Base-by-base conservation (phyloP, 2,797 vertebrate species). In the Aplochiton taeniatus region DNA sequence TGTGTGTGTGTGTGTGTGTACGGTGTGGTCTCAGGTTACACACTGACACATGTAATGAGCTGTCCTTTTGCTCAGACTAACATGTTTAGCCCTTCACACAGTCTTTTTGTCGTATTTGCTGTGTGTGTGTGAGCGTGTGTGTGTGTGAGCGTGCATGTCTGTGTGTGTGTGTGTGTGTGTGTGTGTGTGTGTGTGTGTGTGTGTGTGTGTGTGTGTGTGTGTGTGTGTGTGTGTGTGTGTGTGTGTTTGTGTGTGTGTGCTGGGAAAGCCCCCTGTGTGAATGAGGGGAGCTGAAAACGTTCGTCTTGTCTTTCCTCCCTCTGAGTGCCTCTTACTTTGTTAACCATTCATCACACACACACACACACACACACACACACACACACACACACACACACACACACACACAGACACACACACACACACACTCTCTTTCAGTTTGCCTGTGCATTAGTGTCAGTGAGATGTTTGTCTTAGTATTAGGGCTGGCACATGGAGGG, bases 281-380 rank as follows among this genome's bases (percentile, higher is more conserved):
- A 12, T 8, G 10, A 17, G 58, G 18, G 18, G 46, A 12, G 19
- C 20, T 48, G 58, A 46, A 61, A 49, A 61, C 58, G 48, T 46
- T 48, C 58, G 18, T 60, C 45, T 43, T 57, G 46, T 61, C 58
- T 61, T 49, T 61, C 46, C 19, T 61, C 45, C 45, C 46, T 49
- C 18, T 20, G 58, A 49, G 58, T 61, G 46, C 19, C 58, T 49
- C 45, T 60, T 46, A 19, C 18, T n/a, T 45, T 47, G 5, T 11
- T 8, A 13, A 19, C 45, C 11, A 60, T 60, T 31, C 58, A 60
- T 60, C 58, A 60, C 51, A 53, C 51, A 53, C 51, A 53, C 51
- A 53, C 50, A 18, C 50, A 17, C 50, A 52, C 50, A 1, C 13
- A 12, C 7, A 51, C 49, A 51, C 49, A 51, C 1, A 17, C 50